phyloP scores from a whole-genome alignment of 2,888 invertebrate species.

The Eustalomyia histrio region DNA sequence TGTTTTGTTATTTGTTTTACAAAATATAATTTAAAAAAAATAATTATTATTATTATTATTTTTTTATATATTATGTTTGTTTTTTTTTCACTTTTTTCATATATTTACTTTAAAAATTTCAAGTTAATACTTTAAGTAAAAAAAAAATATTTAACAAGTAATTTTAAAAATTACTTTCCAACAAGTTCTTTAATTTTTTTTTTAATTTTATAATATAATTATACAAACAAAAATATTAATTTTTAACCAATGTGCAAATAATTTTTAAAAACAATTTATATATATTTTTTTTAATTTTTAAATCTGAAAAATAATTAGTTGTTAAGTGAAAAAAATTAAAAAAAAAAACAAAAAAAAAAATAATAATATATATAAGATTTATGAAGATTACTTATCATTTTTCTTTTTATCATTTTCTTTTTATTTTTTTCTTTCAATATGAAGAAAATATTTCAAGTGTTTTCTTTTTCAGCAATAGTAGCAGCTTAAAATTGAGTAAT shows the following conservation, averaged over 20 bases:
- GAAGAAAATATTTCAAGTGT: too few species aligned
- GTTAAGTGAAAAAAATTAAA: conserved; percentile 23
- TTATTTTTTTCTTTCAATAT: too few species aligned
- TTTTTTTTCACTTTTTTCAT: too few species aligned
- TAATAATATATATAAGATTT: not conserved
- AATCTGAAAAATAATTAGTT: conserved; percentile 19
- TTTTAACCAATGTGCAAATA: conserved; percentile 49
- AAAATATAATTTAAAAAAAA: conserved; percentile 1
- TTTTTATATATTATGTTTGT: not conserved
- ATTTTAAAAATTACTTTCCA: conserved; percentile 56
- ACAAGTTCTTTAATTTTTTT: conserved; percentile 64
- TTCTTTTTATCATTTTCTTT: not conserved
- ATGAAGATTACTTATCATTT: not conserved
- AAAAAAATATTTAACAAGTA: conserved; percentile 56
- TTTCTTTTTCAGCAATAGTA: not conserved
- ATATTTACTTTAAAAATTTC: not conserved
- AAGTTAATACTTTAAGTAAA: conserved; percentile 33
- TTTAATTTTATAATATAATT: conserved; percentile 23
- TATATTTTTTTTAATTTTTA: conserved; percentile 35
- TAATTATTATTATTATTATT: conserved; percentile 13
- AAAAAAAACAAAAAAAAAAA: conserved; percentile 32
- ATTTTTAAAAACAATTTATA: conserved; percentile 32
- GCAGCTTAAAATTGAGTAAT: not conserved
- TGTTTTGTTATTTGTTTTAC: conserved; percentile 58
- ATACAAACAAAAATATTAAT: conserved; percentile 32